Evolutionary conservation across 2,797 vertebrate species (phyloP).

Genomic region (Gambelia wislizenii): DNA sequence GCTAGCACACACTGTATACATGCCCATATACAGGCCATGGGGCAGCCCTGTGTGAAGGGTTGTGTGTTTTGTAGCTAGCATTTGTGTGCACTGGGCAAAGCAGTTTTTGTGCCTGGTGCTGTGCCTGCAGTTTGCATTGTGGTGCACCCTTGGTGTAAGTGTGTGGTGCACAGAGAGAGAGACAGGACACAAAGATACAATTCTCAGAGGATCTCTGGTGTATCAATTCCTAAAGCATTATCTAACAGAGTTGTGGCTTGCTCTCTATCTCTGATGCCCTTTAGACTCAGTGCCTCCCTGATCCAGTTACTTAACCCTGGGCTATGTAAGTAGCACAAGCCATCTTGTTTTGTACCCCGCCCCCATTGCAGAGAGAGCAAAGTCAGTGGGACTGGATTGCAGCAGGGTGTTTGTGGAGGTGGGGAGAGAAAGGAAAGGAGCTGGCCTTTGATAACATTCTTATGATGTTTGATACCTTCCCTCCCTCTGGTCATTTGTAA

Average conservation of each 20-base stretch:
- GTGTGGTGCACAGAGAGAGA: no score
- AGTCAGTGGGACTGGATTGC: background rate
- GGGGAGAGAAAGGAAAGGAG: no score
- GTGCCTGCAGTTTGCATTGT: background rate
- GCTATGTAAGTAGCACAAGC: background rate
- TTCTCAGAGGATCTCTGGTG: background rate
- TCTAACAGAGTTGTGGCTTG: background rate
- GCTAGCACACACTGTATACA: background rate
- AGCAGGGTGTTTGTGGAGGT: background rate
- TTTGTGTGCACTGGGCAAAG: background rate
- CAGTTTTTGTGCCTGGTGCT: background rate
- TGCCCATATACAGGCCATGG: background rate
- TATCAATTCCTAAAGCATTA: background rate
- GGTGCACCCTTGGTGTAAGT: background rate
- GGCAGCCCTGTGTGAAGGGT: no score
- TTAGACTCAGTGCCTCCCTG: background rate
- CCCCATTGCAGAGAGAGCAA: background rate
- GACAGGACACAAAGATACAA: no score
- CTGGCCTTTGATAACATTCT: background rate
- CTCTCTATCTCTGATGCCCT: background rate
- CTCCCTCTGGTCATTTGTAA: background rate
- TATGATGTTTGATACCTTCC: background rate
- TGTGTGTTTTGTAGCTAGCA: background rate
- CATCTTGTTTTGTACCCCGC: background rate
- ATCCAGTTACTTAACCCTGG: slow-evolving; percentile 16